A percentile compares a stretch with the other conserved stretches of the same genome.
Evolutionary conservation across 2,888 invertebrate genomes (phyloP).

Genomic region (Watsonalla binaria): DNA sequence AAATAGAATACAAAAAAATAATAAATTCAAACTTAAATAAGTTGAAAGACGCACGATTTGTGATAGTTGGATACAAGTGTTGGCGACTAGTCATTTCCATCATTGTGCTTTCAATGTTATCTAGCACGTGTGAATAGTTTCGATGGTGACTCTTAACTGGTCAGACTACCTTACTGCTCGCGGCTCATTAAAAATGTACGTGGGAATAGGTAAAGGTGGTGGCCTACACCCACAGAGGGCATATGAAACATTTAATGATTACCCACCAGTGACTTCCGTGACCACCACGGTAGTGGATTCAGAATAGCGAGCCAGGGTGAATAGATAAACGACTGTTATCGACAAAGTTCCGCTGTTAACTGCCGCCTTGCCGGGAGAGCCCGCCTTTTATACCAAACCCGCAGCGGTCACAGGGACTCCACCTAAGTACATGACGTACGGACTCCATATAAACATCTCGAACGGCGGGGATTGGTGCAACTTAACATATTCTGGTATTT

Average conservation of each 20-base stretch:
- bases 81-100: slow-evolving; percentile 68
- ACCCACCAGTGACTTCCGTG: slow-evolving; percentile 35
- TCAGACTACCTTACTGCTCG: neutral
- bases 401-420: too few relatives aligned
- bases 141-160: slow-evolving; percentile 19
- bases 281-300: slow-evolving; percentile 49
- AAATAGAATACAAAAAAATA: neutral
- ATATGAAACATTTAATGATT: neutral
- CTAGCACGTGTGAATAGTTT: slow-evolving; percentile 10
- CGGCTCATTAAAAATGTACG: slow-evolving; percentile 47
- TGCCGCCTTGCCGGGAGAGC: slow-evolving; percentile 6
- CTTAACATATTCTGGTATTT: too few relatives aligned
- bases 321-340: slow-evolving; percentile 25
- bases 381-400: neutral
- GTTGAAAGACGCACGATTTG: slow-evolving; percentile 27
- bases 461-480: too few relatives aligned
- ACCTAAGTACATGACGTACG: too few relatives aligned
- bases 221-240: neutral
- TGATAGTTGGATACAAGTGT: slow-evolving; percentile 56
- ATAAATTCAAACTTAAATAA: neutral
- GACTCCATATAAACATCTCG: too few relatives aligned
- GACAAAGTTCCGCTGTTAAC: slow-evolving; percentile 11
- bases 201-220: slow-evolving; percentile 40
- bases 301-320: slow-evolving; percentile 41
- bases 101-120: slow-evolving; percentile 27